Evolutionary conservation across 2,888 invertebrate genomes (phyloP).

Genomic region (Kuschelorhynchus macadamiae): DNA sequence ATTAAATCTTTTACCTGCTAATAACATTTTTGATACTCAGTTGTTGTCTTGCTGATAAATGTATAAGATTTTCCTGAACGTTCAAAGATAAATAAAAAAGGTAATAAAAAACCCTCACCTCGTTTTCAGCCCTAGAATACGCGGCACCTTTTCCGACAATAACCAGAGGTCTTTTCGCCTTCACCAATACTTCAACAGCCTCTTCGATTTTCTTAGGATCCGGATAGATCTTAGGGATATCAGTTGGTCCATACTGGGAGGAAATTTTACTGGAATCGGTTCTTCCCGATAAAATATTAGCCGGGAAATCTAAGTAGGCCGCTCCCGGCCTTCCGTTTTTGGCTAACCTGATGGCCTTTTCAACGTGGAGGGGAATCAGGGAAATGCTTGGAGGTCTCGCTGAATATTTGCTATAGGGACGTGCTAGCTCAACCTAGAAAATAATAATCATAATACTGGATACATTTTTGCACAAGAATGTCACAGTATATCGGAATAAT

Average conservation of each 20-base stretch:
- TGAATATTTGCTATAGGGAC: constrained; percentile 93
- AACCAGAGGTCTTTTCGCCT: constrained; percentile 87
- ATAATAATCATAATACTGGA: constrained; percentile 9
- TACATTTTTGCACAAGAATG: no score
- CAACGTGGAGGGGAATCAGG: constrained; percentile 90
- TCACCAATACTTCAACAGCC: constrained; percentile 78
- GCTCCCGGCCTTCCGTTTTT: constrained; percentile 92
- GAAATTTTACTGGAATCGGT: constrained; percentile 59
- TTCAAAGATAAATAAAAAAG: no score
- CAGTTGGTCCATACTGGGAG: constrained; percentile 71
- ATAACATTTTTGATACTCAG: no score
- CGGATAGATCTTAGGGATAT: constrained; percentile 80
- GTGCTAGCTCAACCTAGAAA: constrained; percentile 81
- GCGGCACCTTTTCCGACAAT: constrained; percentile 84
- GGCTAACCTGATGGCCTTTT: constrained; percentile 89
- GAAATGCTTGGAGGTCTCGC: constrained; percentile 87
- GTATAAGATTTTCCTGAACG: no score
- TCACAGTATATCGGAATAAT: no score
- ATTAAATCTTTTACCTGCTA: no score
- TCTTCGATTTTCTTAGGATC: constrained; percentile 73
- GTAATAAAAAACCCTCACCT: no score
- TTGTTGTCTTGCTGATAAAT: no score
- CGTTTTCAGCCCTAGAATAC: constrained; percentile 83
- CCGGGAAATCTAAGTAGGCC: constrained; percentile 92
- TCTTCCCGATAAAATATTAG: constrained; percentile 77